Percentiles rank a stretch among this genome's conserved stretches.
phyloP scores from a whole-genome alignment of 2,888 invertebrate genomes.

The Hyposoter dolosus region DNA sequence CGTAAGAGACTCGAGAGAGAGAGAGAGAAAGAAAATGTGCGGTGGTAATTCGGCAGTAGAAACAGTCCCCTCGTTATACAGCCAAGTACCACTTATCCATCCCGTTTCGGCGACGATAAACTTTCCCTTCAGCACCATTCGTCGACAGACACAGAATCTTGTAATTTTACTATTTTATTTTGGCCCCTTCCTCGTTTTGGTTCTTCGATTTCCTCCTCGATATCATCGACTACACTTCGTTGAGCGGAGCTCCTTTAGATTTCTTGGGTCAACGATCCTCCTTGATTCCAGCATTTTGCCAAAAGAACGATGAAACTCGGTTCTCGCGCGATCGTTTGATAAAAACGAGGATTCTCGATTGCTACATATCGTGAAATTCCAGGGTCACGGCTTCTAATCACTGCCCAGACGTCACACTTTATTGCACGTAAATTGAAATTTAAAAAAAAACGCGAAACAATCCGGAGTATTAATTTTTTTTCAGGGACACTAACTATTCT shows the following conservation, averaged over 20 bases:
- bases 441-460: background rate
- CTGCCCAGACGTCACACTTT: background rate
- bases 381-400: background rate
- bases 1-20: constrained; percentile 17
- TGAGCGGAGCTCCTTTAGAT: constrained; percentile 44
- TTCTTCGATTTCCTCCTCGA: background rate
- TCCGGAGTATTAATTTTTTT: background rate
- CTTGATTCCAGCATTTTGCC: background rate
- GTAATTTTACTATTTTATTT: constrained; percentile 31
- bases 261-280: constrained; percentile 59
- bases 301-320: constrained; percentile 54
- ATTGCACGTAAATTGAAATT: background rate
- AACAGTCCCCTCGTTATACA: constrained; percentile 70
- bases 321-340: constrained; percentile 18
- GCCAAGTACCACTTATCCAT: constrained; percentile 70
- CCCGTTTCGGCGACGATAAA: constrained; percentile 71
- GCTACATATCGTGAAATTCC: background rate
- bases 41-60: constrained; percentile 67
- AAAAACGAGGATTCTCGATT: background rate
- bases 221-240: constrained; percentile 20
- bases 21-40: constrained; percentile 38
- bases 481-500: background rate
- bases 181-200: background rate
- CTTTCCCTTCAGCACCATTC: constrained; percentile 64
- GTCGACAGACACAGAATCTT: constrained; percentile 50